A percentile compares a stretch with the other conserved stretches of the same genome.
Evolutionary conservation across 2,113 vertebrate species (phyloP).

Genomic region (Casuarius casuarius): DNA sequence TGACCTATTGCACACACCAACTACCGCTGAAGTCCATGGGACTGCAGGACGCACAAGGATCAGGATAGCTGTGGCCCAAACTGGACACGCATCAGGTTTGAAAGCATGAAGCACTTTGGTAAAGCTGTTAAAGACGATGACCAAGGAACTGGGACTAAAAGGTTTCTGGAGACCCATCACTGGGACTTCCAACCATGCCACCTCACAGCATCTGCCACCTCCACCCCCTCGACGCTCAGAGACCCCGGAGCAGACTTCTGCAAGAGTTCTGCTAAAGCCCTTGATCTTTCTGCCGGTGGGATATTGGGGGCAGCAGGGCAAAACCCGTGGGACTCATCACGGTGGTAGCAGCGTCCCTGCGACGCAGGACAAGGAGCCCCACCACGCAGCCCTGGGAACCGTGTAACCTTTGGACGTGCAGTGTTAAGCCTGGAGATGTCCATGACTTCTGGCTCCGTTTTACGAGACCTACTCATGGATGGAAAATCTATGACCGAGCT

Average conservation of each 20-base stretch:
- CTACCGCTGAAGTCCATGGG: too few relatives aligned
- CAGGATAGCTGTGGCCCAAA: too few relatives aligned
- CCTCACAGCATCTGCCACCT: background rate
- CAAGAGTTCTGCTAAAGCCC: background rate
- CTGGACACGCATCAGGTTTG: too few relatives aligned
- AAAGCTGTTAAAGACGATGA: too few relatives aligned
- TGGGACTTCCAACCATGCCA: background rate
- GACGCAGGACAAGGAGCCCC: rapidly evolving
- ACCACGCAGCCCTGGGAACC: background rate
- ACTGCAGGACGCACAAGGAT: too few relatives aligned
- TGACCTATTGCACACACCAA: too few relatives aligned
- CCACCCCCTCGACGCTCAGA: background rate
- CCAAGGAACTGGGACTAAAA: too few relatives aligned
- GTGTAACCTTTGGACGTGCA: background rate
- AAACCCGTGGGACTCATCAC: background rate
- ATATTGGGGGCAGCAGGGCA: background rate
- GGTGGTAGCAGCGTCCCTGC: rapidly evolving
- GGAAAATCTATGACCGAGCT: background rate
- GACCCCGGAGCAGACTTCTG: background rate
- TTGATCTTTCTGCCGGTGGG: background rate
- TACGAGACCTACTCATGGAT: background rate
- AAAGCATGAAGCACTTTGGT: too few relatives aligned
- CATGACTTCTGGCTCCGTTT: too few relatives aligned
- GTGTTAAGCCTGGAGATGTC: background rate
- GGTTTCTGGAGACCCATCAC: too few relatives aligned